phyloP scores from a whole-genome alignment of 2,797 vertebrate genomes.

The Sciaenops ocellatus region DNA sequence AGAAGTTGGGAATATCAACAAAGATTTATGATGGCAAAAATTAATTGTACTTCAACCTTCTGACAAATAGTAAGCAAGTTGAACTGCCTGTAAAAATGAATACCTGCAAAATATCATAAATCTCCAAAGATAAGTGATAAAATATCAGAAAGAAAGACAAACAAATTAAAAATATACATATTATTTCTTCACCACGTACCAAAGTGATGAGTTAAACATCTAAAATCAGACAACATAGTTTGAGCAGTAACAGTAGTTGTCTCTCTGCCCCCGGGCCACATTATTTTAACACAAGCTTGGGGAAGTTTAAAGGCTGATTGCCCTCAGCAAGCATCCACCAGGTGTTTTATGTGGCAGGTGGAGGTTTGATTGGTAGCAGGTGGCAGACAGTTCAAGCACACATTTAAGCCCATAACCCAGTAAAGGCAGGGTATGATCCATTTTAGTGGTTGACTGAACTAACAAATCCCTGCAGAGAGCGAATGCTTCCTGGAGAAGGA shows the following conservation, averaged over 20 bases:
- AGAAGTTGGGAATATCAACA: not conserved
- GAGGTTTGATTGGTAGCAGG: slow-evolving; percentile 77
- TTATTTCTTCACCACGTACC: not conserved
- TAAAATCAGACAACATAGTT: not conserved
- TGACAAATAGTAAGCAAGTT: not conserved
- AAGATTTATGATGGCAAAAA: not conserved
- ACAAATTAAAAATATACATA: not conserved
- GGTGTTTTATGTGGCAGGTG: slow-evolving; percentile 79
- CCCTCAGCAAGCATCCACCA: slow-evolving; percentile 56
- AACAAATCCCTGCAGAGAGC: slow-evolving; percentile 14
- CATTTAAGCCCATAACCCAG: slow-evolving; percentile 35
- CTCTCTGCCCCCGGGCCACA: slow-evolving; percentile 41
- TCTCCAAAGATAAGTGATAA: not conserved
- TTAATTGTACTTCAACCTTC: not conserved
- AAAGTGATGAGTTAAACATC: not conserved
- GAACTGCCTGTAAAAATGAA: not conserved
- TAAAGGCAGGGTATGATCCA: slow-evolving; percentile 21
- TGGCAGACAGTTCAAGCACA: slow-evolving; percentile 60
- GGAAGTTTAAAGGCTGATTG: slow-evolving; percentile 53
- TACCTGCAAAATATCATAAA: not conserved
- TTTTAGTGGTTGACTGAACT: slow-evolving; percentile 27
- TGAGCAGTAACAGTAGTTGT: slow-evolving; percentile 12
- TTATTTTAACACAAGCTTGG: slow-evolving; percentile 54
- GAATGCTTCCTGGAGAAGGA: not conserved
- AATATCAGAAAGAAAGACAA: not conserved